Evolutionary conservation across 1,140 invertebrate genomes (phyloP), one percentile per base, ranked within the genome.

Genomic region (Habropoda laboriosa): DNA sequence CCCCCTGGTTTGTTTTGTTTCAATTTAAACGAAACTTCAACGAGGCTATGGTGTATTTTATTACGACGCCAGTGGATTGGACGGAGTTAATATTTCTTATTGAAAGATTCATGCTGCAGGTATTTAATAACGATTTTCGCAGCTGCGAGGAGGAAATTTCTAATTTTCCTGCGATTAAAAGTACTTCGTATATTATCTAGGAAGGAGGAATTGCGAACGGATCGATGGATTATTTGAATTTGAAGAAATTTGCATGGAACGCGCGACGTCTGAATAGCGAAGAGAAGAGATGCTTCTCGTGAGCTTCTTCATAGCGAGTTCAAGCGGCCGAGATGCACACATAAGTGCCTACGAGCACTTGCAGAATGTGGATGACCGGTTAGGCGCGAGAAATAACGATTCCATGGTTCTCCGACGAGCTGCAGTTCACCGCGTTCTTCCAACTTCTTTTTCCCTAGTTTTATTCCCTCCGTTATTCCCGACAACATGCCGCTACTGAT

Each of bases 241-340:
- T 55, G 16, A 60, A 72, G 21, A 35, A 21, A 27, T 5, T 35
- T 12, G 64, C 0, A 10, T 3, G 21, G 8, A 35, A 27, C 7
- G 10, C 32, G 47, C 18, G 7, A 30, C 21, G 30, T 24, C 8
- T 35, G 40, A 49, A 35, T 38, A 38, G 32, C 4, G n/a, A 12
- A 32, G n/a, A 2, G 18, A n/a, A 24, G 30, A 49, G 57, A 21
- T 35, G 18, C 18, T n/a, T 3, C n/a, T 70, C 6, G n/a, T 27
- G 71, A 63, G 38, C 47, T 74, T 18, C 53, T 70, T 63, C 12
- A 21, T 49, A 24, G 24, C 32, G n/a, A 58, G 79, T 49, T 55
- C 61, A 61, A 63, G 80, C 66, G 75, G 79, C 80, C 70, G 75
- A 81, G 87, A 78, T 80, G 80, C 77, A 74, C 68, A 75, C n/a